Evolutionary conservation across 23 tunicate species (phyloP), one percentile per base, ranked within the genome.

Genomic region (Diplosoma virens): DNA sequence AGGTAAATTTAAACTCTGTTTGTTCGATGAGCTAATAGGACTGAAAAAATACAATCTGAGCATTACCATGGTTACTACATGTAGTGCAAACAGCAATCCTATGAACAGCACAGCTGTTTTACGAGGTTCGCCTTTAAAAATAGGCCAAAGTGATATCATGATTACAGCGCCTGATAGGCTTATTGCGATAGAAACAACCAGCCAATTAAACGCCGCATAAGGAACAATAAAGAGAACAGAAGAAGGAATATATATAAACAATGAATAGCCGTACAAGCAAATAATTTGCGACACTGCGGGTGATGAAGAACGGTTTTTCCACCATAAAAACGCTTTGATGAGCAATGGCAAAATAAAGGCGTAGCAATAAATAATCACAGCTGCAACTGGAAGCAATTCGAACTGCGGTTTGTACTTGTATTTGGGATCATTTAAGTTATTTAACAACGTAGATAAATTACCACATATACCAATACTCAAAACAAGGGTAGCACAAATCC

Each of bases 401-500:
- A 94, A 94, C 61, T 94, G 85, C 37, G 99, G 99, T 16, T 84
- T 78, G 69, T 94, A 94, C 20, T 67, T 67, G 55, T 87, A 94
- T 17, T 47, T 60, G 0, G 71, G 52, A 27, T 93, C 79, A 31
- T 33, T 18, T 20, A 66, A 59, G 66, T 88, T 83, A 55, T 34
- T 87, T n/a, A 94, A 53, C 33, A 88, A 41, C 0, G 79, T 87
- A 0, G 87, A 83, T 47, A 94, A 65, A 58, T 94, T 94, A 7
- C 99, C 95, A 69, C 82, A 94, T 1, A 94, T 82, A 17, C 83
- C 87, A 0, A 88, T 80, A n/a, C 71, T 54, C 27, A 94, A 60
- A n/a, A 88, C 94, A 16, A 94, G 48, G 9, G 95, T 94, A 30
- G 89, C 99, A 82, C 95, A 88, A 3, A 94, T 88, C 99, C 99